phyloP scores from a whole-genome alignment of 2,888 invertebrate genomes.

The Neelides folsomi region DNA sequence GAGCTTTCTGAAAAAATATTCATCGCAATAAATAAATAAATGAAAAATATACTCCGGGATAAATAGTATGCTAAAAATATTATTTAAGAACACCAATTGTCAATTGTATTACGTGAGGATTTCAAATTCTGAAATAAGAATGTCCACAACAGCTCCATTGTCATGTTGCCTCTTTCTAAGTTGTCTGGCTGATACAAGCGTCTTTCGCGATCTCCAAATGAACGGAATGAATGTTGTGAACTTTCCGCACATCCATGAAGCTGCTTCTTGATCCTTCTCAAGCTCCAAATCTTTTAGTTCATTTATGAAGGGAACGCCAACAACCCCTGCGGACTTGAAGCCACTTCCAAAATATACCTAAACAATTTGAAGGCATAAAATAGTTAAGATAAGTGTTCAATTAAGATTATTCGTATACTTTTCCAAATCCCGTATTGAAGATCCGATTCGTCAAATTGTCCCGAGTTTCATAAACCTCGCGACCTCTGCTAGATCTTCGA shows the following conservation, averaged over 20 bases:
- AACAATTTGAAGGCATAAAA: slow-evolving; percentile 5
- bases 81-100: no score
- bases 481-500: slow-evolving; percentile 1
- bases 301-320: slow-evolving; percentile 24
- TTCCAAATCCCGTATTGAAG: slow-evolving; percentile 23
- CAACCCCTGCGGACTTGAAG: slow-evolving; percentile 23
- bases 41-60: no score
- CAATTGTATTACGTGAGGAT: slow-evolving; percentile 34
- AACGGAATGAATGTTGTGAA: slow-evolving; percentile 29
- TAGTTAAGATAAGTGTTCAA: no score
- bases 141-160: slow-evolving; percentile 35
- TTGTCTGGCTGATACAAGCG: slow-evolving; percentile 31
- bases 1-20: slow-evolving; percentile 22
- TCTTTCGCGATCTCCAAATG: slow-evolving; percentile 29
- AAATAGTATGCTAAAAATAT: no score
- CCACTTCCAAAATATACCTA: slow-evolving; percentile 25
- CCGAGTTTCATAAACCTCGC: slow-evolving; percentile 9
- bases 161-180: slow-evolving; percentile 20
- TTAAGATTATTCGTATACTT: slow-evolving; percentile 9
- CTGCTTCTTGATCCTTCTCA: slow-evolving; percentile 14
- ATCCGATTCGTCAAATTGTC: slow-evolving; percentile 16
- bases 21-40: no score
- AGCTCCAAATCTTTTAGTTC: slow-evolving; percentile 23
- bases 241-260: slow-evolving; percentile 30
- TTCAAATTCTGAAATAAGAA: slow-evolving; percentile 38